Base-by-base conservation (phyloP, 2,797 vertebrate species). In the Hippocampus kuda region DNA sequence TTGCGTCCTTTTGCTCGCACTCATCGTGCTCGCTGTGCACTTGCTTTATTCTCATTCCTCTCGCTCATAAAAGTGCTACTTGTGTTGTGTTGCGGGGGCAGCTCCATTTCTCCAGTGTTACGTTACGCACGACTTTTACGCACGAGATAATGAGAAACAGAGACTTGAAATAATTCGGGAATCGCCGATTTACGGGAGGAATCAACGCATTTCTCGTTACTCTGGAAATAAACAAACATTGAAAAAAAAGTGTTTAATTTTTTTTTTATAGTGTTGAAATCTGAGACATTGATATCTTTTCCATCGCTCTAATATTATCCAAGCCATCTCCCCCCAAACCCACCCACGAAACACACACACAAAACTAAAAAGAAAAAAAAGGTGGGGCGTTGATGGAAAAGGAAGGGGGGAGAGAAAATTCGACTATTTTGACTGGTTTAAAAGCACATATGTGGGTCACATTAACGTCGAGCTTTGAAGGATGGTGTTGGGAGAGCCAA, bases 241-340 rank as follows among this genome's bases (percentile, higher is more conserved):
- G 11, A 9, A 44, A 11, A 9, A 44, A 44, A 49, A 2, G 48
- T 34, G 9, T 30, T 30, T 13, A 24, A 24, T 26, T 12, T 15
- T 30, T 30, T 30, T 30, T 56, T 57, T n/a, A 13, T 20, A 68
- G 13, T 75, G 51, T 70, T 69, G 68, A 79, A 77, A 79, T 75
- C 59, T 82, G 24, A 48, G 24, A 24, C 44, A 76, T 72, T 80
- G 73, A 82, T 83, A 64, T 69, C 68, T 62, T 69, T 79, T 82
- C 87, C 80, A 74, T 90, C 84, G 88, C 87, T 90, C 89, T 88
- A 88, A 83, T 59, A 85, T 86, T 88, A 86, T 86, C 79, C 69
- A 38, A 64, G 22, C 42, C 20, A 20, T 26, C 59, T 26, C 59
- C 30, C 57, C 57, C 30, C 2, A 16, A 13, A 12, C 1, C 62